Conservation (phyloP, 92 coral and sea anemone species). For the Phenganax stokvisi region DNA sequence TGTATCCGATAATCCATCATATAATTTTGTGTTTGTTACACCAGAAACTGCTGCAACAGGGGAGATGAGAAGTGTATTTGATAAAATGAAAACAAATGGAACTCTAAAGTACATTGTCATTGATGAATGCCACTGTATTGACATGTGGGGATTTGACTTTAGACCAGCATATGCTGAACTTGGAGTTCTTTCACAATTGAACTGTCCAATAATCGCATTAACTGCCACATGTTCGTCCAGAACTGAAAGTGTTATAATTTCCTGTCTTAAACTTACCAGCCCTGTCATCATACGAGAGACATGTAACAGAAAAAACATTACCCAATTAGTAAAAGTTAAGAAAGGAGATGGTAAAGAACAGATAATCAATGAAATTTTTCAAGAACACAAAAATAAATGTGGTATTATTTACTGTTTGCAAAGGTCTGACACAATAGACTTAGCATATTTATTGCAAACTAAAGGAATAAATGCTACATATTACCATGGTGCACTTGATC, state of each 20-base stretch:
- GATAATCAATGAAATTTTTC: constrained; percentile 44
- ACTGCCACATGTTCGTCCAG: constrained; percentile 37
- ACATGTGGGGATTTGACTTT: constrained; percentile 60
- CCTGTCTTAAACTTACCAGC: background rate
- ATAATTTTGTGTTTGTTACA: background rate
- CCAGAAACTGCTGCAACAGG: constrained; percentile 2
- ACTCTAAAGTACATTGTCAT: constrained; percentile 42
- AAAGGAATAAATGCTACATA: constrained; percentile 46
- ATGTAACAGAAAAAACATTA: constrained; percentile 34
- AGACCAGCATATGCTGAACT: constrained; percentile 52
- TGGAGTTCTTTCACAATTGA: constrained; percentile 31
- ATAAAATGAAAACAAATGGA: background rate
- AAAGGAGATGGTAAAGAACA: constrained; percentile 15
- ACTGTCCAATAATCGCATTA: constrained; percentile 35
- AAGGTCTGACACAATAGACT: background rate
- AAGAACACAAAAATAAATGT: constrained; percentile 24
- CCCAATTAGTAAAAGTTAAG: constrained; percentile 16
- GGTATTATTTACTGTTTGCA: background rate
- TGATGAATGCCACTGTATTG: constrained; percentile 58
- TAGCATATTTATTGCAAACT: constrained; percentile 39
- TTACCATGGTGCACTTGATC: constrained; percentile 54
- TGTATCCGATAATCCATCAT: background rate
- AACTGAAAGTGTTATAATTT: constrained; percentile 22
- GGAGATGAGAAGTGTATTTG: background rate
- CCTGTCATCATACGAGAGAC: constrained; percentile 18